Conservation (phyloP, 2,888 invertebrate genomes). For the Ptychoptera contaminata region DNA sequence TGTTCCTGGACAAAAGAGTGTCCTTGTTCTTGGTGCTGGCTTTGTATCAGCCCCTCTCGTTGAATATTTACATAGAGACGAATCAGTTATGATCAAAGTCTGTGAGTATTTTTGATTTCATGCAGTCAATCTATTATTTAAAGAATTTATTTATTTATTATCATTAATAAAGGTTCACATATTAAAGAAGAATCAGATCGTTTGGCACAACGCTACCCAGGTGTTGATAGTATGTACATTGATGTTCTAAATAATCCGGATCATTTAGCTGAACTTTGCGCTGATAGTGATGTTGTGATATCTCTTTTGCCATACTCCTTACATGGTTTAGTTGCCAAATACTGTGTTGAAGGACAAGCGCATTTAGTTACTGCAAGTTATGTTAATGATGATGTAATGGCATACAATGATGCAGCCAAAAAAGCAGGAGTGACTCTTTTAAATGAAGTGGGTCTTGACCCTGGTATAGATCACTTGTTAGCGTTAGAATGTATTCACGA, state of each 20-base stretch:
- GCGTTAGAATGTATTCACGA: conserved; percentile 96
- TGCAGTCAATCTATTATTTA: conserved; percentile 10
- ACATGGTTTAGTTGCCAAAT: conserved; percentile 72
- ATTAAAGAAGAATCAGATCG: conserved; percentile 79
- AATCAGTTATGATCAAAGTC: conserved; percentile 65
- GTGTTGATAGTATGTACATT: conserved; percentile 64
- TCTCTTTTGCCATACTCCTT: conserved; percentile 84
- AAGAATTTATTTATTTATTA: neutral
- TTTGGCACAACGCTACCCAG: conserved; percentile 58
- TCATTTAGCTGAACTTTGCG: conserved; percentile 49
- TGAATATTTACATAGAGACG: conserved; percentile 79
- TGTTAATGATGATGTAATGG: conserved; percentile 66
- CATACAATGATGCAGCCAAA: conserved; percentile 67
- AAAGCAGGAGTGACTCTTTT: conserved; percentile 83
- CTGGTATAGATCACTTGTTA: conserved; percentile 94
- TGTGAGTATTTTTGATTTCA: conserved; percentile 31
- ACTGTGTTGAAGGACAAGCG: conserved; percentile 70
- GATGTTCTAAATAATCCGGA: conserved; percentile 64
- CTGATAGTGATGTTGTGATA: conserved; percentile 58
- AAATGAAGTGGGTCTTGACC: conserved; percentile 95
- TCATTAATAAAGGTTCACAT: conserved; percentile 45
- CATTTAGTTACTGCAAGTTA: conserved; percentile 98
- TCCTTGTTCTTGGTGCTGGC: conserved; percentile 89
- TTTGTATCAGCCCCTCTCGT: conserved; percentile 88
- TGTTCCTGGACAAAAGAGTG: conserved; percentile 44